These are phyloP conservation scores for Montipora efflorescens DNA, from an alignment of 64 coral and sea anemone species.

Conservation along the genomic window DNA sequence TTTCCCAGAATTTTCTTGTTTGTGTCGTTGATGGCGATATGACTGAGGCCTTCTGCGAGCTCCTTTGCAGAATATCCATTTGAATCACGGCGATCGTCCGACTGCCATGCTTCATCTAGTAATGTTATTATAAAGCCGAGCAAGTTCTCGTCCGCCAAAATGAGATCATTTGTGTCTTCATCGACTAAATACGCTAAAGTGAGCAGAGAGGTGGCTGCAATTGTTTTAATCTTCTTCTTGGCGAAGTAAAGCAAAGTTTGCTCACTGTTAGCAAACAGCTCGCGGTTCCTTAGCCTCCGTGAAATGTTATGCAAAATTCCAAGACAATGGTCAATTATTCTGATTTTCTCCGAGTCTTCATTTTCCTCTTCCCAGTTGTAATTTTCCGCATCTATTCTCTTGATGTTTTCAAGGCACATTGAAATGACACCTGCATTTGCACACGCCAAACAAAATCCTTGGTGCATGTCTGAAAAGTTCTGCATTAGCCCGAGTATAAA, in stretches of 20 bases:
- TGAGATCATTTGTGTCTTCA: constrained; percentile 61
- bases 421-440: neutral
- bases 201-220: neutral
- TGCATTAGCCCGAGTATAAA: neutral
- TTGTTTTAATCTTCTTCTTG: no score
- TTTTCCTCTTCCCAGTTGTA: neutral
- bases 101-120: constrained; percentile 1
- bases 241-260: no score
- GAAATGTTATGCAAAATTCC: no score
- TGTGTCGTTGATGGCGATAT: constrained; percentile 68
- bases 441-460: neutral
- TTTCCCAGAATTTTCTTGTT: constrained; percentile 63
- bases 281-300: no score
- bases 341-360: no score
- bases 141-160: constrained; percentile 14
- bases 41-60: constrained; percentile 72
- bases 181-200: constrained; percentile 41
- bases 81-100: neutral
- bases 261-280: no score
- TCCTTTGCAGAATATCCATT: constrained; percentile 70
- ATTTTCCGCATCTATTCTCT: neutral
- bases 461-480: neutral
- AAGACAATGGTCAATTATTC: no score
- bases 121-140: constrained; percentile 12
- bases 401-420: neutral